Evolutionary conservation across 2,888 invertebrate genomes (phyloP), one percentile per base, ranked within the genome.

Genomic region (Bimastos eiseni): DNA sequence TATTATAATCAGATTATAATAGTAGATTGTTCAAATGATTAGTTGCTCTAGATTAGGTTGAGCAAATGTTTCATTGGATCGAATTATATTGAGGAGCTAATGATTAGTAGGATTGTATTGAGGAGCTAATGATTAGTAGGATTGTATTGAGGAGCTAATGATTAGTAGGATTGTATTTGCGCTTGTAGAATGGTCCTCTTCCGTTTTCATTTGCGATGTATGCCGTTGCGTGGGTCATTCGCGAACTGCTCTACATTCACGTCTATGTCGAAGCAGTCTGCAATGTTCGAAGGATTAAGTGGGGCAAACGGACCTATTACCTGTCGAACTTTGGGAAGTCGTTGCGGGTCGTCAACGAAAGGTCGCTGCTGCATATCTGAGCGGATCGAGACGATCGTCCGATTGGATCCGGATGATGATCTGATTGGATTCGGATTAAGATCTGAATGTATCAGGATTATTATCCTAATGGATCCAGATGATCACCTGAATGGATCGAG

Each of bases 231-330:
- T 95, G 95, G 95, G 55, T 94, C 34, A 91, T 94, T 15, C 92
- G 95, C 34, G 95, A 95, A 91, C 83, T 94, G 33, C 92, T 94
- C 90, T 93, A 93, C n/a, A 92, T 94, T 11, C 93, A 93, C 90
- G 93, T 95, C 88, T 94, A 93, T 92, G 92, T 95, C 36, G 93
- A 94, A 89, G 95, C 94, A 30, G 91, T 95, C n/a, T 36, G 94
- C 21, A 93, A 94, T 91, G 94, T 94, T 0, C 93, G 94, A 55
- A 93, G 93, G 91, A 94, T 95, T 89, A 93, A 92, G 90, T 95
- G 95, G 95, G 95, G 95, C 34, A 93, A 93, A 89, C 92, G 93
- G 89, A 94, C 93, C 49, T 95, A 94, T 92, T 92, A 93, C 88
- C 93, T 94, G 15, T 93, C 93, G 24, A 92, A 92, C 90, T 92